These are phyloP conservation scores for Cerastis rubricosa DNA, from an alignment of 2,888 invertebrate genomes.

Conservation along the genomic window DNA sequence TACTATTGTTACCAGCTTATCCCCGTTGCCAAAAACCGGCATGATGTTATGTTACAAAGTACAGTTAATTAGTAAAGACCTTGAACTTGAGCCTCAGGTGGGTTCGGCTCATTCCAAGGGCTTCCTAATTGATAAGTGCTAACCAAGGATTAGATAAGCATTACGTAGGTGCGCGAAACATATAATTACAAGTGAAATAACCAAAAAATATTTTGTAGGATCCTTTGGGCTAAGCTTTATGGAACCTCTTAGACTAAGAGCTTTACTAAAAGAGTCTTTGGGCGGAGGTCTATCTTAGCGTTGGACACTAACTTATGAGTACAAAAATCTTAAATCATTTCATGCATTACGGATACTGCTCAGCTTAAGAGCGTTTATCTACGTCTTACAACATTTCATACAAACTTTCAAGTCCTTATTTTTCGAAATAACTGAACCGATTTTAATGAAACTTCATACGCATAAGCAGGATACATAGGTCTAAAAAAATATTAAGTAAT, in stretches of 20 bases:
- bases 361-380: too few relatives aligned
- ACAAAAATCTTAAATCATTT: background rate
- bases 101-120: constrained; percentile 2
- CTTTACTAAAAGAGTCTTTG: background rate
- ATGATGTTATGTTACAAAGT: background rate
- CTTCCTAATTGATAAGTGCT: constrained; percentile 29
- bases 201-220: background rate
- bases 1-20: background rate
- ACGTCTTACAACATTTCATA: too few relatives aligned
- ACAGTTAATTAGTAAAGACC: constrained; percentile 11
- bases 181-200: background rate
- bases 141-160: background rate
- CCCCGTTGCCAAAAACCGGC: too few relatives aligned
- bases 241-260: constrained; percentile 1
- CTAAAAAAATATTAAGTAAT: too few relatives aligned
- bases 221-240: background rate
- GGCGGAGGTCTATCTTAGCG: background rate
- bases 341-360: background rate
- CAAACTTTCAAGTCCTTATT: too few relatives aligned
- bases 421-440: too few relatives aligned
- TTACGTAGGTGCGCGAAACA: background rate
- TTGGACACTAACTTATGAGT: background rate
- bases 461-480: too few relatives aligned
- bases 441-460: too few relatives aligned
- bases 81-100: constrained; percentile 3